Evolutionary conservation across 1,140 invertebrate species (phyloP).

Genomic region (Drosophila prosaltans): DNA sequence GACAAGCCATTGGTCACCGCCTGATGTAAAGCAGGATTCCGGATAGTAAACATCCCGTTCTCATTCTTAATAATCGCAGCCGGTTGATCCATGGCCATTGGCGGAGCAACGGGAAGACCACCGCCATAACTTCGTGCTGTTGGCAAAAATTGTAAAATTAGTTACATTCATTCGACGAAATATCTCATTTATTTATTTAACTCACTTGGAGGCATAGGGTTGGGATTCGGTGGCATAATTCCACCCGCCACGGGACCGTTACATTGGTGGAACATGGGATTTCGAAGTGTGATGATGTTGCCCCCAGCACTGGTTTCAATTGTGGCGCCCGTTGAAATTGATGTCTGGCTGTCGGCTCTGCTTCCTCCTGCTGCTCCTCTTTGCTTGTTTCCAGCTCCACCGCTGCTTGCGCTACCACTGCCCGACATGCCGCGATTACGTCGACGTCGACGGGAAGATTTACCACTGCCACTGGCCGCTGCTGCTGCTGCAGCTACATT

Average conservation of each 20-base stretch:
- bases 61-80: constrained; percentile 89
- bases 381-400: constrained; percentile 36
- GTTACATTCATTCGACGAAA: too few relatives aligned
- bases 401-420: constrained; percentile 1
- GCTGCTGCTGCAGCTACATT: constrained; percentile 44
- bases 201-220: constrained; percentile 62
- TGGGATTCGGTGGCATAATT: constrained; percentile 58
- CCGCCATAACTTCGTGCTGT: constrained; percentile 51
- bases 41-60: constrained; percentile 91
- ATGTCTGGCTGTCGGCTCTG: constrained; percentile 10
- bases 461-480: constrained; percentile 44
- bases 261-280: constrained; percentile 88
- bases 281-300: constrained; percentile 90
- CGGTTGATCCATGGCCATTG: constrained; percentile 78
- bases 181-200: not conserved
- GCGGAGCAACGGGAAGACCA: constrained; percentile 50
- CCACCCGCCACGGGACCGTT: constrained; percentile 47
- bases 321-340: constrained; percentile 32
- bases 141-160: not conserved
- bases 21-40: constrained; percentile 86
- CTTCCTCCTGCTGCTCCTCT: constrained; percentile 24
- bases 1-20: constrained; percentile 76
- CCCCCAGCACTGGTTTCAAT: constrained; percentile 70
- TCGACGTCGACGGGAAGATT: constrained; percentile 85
- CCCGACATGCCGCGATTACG: constrained; percentile 86